Evolutionary conservation across 1,140 invertebrate species (phyloP).

Genomic region (Brachionus asplanchnoidis): DNA sequence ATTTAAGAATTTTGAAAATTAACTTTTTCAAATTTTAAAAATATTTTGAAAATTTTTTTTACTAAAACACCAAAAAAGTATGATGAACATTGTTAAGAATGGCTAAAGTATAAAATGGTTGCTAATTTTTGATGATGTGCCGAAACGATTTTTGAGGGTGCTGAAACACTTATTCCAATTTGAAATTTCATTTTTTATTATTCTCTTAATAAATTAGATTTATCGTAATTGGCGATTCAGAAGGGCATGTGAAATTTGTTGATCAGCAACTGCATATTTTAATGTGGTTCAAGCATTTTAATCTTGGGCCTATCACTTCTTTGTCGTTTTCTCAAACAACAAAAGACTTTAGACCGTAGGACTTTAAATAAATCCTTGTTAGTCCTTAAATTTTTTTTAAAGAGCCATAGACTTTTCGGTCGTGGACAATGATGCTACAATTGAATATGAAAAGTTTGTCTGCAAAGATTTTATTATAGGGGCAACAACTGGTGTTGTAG

Average conservation of each 20-base stretch:
- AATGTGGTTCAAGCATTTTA: conserved; percentile 51
- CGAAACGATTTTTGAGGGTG: too few relatives aligned
- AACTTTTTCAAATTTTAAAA: too few relatives aligned
- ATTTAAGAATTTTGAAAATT: too few relatives aligned
- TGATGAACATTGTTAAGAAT: too few relatives aligned
- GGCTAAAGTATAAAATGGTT: too few relatives aligned
- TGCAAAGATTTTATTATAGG: conserved; percentile 55
- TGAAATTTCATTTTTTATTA: conserved; percentile 4
- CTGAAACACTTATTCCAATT: too few relatives aligned
- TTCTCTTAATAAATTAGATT: conserved; percentile 46
- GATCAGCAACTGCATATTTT: conserved; percentile 56
- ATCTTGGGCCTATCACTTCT: conserved; percentile 42
- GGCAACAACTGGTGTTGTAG: conserved; percentile 51
- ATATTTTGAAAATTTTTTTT: too few relatives aligned
- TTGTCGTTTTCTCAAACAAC: conserved; percentile 41
- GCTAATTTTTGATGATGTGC: too few relatives aligned
- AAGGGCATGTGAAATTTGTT: conserved; percentile 57
- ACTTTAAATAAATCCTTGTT: neutral
- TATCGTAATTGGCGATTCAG: conserved; percentile 56
- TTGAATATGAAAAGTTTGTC: conserved; percentile 51
- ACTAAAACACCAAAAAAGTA: too few relatives aligned
- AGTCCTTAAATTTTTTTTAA: neutral
- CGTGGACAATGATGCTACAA: conserved; percentile 52
- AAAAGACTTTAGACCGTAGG: conserved; percentile 12
- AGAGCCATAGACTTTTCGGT: neutral